Evolutionary conservation across 37 sponge, comb jelly and placozoan genomes (phyloP), one percentile per base, ranked within the genome.

Genomic region (Aphrocallistes beatrix): DNA sequence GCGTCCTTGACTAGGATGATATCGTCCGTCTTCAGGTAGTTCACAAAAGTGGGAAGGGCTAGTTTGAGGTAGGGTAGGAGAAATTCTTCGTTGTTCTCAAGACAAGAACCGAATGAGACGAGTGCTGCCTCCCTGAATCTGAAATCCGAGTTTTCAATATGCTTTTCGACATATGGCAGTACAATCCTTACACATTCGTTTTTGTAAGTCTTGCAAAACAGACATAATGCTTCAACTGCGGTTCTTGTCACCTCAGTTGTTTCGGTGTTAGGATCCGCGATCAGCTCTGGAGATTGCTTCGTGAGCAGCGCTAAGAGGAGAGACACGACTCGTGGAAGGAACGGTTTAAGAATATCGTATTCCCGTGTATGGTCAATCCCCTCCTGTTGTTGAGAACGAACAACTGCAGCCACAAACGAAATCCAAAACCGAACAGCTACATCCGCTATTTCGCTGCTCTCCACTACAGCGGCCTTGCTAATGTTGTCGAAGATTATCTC

Each of bases 231-330:
- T 28, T 60, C 75, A 32, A 30, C 75, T 25, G 75, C 75, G 10
- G 75, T 60, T 60, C 75, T 21, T 6, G 75, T 60, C 34, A 60
- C 75, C 34, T 60, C 75, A 60, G 75, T 60, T 30, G 75, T 60
- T 6, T 60, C 75, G 17, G 75, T 60, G 75, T 13, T 60, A 60
- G 75, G 75, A 60, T 60, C 75, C 75, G 75, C 75, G 75, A 60
- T 60, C 34, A 60, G 75, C 75, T 60, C 75, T 25, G 75, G 17
- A 19, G 75, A 60, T 30, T 60, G 75, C 75, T 60, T 60, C 10
- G 75, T 60, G 75, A 60, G 75, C 25, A 60, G 75, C 25, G 75
- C 75, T 30, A 60, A 30, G 17, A 60, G 75, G 17, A 60, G 75
- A 3, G 75, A 60, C 25, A 60, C 34, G 8, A 60, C n/a, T 60